A percentile compares a stretch with the other conserved stretches of the same genome.
Evolutionary conservation across 2,113 vertebrate genomes (phyloP).

Genomic region (Lepus americanus): DNA sequence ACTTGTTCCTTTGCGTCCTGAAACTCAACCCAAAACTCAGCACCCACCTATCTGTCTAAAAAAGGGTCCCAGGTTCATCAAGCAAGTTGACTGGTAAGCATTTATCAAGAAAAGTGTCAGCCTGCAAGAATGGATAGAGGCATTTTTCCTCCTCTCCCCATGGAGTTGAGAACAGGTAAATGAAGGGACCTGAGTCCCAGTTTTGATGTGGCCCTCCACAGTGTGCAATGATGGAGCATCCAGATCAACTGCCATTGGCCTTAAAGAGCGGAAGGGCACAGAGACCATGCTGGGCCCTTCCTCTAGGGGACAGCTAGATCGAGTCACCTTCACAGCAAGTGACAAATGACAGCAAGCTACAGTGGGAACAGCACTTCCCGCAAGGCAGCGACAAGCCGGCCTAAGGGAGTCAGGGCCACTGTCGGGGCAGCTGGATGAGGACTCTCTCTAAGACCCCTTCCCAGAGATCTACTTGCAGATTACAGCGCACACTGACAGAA

Average conservation of each 20-base stretch:
- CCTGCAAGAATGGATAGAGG: not conserved
- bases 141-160: not conserved
- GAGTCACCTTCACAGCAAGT: not conserved
- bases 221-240: not conserved
- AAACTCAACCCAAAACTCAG: not conserved
- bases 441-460: not conserved
- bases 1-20: not conserved
- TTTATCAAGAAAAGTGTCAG: not conserved
- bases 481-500: not conserved
- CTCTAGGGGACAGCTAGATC: not conserved
- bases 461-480: not conserved
- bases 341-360: not conserved
- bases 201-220: not conserved
- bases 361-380: not conserved
- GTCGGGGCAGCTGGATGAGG: not conserved
- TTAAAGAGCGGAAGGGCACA: not conserved
- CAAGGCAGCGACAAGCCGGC: not conserved
- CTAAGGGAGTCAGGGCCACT: rapidly evolving
- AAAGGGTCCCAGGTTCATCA: not conserved
- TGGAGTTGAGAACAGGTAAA: rapidly evolving
- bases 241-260: not conserved
- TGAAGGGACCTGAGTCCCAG: not conserved
- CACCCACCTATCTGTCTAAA: not conserved
- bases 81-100: not conserved
- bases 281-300: too few relatives aligned